These are phyloP conservation scores for Microcebus lehilahytsara DNA, from an alignment of 2,113 vertebrate genomes.

Conservation along the genomic window DNA sequence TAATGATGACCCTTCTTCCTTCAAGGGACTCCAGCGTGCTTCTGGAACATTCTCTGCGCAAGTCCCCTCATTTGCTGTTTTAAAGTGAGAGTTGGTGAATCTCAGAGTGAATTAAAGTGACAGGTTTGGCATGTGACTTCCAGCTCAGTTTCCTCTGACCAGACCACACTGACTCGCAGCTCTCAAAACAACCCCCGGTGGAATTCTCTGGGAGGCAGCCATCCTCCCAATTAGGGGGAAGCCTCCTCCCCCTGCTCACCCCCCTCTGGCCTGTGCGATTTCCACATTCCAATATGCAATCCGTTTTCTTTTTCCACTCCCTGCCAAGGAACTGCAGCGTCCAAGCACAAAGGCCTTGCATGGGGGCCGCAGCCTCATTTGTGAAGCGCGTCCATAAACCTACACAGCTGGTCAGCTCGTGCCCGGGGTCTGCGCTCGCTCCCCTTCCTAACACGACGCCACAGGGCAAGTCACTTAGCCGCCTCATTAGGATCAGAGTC, in stretches of 20 bases:
- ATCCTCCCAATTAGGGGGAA: not conserved
- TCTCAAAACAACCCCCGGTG: not conserved
- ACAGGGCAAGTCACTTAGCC: constrained; percentile 27
- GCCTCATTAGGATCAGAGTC: constrained; percentile 36
- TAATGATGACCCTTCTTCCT: constrained; percentile 22
- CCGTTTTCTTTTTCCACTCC: not conserved
- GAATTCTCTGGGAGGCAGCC: not conserved
- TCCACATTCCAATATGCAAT: not conserved
- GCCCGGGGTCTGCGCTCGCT: accelerated
- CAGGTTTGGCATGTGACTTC: constrained; percentile 6
- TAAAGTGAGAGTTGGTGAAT: not conserved
- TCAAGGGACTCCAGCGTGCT: not conserved
- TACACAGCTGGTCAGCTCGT: accelerated
- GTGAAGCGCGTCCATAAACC: not conserved
- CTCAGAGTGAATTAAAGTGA: constrained; percentile 15
- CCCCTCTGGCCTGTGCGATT: not conserved
- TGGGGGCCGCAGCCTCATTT: not conserved
- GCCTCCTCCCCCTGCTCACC: not conserved
- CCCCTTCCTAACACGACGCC: not conserved
- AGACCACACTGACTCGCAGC: not conserved
- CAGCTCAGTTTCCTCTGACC: not conserved
- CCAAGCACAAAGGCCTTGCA: not conserved
- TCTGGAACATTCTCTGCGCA: constrained; percentile 12
- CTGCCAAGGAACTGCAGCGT: not conserved
- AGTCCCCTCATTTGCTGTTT: not conserved